Conservation (phyloP, 2,113 vertebrate genomes). For the Laticauda colubrina region DNA sequence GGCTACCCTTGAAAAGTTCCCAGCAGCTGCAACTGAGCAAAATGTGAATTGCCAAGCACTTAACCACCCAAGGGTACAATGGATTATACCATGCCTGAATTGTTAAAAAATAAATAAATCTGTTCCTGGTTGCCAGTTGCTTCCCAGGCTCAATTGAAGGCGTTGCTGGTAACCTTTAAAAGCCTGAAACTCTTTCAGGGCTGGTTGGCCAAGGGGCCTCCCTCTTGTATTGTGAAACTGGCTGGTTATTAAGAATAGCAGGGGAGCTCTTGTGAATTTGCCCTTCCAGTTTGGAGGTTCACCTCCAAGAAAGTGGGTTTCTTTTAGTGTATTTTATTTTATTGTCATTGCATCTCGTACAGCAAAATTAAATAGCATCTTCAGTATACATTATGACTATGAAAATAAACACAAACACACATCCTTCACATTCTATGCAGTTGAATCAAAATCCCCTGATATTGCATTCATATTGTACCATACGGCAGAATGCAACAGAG, state of each 20-base stretch:
- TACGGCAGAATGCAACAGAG: no score
- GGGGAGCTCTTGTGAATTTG: not conserved
- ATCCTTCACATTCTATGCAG: no score
- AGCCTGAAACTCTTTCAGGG: not conserved
- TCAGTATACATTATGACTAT: no score
- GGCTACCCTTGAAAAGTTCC: not conserved
- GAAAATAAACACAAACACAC: no score
- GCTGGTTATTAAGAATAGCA: not conserved
- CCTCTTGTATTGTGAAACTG: not conserved
- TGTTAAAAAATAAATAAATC: not conserved
- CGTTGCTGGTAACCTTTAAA: not conserved
- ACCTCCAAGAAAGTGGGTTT: no score
- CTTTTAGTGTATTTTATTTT: no score
- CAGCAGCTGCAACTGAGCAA: not conserved
- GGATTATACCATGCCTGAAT: not conserved
- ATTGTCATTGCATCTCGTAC: no score
- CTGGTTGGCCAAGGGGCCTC: not conserved
- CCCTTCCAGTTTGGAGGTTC: not conserved
- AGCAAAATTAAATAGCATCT: no score
- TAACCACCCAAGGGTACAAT: not conserved
- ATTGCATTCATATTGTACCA: no score
- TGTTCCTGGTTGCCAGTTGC: not conserved
- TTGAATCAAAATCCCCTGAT: no score
- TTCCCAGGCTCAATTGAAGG: not conserved
- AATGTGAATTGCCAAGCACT: not conserved